Evolutionary conservation across 2,113 vertebrate genomes (phyloP), one percentile per base, ranked within the genome.

Genomic region (Bufo bufo): DNA sequence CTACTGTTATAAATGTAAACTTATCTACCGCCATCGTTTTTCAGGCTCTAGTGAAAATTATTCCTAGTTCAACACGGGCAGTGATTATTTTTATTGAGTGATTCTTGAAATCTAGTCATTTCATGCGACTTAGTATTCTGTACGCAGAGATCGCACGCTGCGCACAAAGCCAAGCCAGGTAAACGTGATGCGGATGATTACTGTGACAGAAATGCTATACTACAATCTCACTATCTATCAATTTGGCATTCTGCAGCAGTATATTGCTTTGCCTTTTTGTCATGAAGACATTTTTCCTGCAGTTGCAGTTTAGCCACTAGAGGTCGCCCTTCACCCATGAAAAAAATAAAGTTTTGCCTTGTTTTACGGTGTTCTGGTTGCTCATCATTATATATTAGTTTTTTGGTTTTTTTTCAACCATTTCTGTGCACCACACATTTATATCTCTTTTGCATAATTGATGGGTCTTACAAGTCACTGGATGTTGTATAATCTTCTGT

Each of bases 251-350:
- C 33, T 33, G 33, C 33, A 23, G 19, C 65, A 23, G 65, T 10
- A 4, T 66, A 10, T 69, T 69, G 20, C 11, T 3, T 3, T 54
- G 4, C 79, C 17, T 63, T 4, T 72, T 84, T 20, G 74, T 90
- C 0, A 66, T 20, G 20, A 19, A 17, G 6, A 6, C 0, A 19
- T 6, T 20, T 63, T 4, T 82, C 87, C 47, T 86, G 90, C 43
- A 23, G 59, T 50, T 63, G n/a, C 84, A 85, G 49, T 72, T 50
- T 20, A 56, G 71, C 90, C 89, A 92, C 90, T 90, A 92, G 90
- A 91, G 88, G 91, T 91, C 91, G 91, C 87, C 63, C 84, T 93
- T 85, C 65, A 63, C 85, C 58, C 17, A 90, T 12, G 8, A 23
- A 82, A 66, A 66, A 82, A 61, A 19, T 6, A 19, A 16, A 45